Evolutionary conservation across 2,888 invertebrate species (phyloP), one percentile per base, ranked within the genome.

Genomic region (Drosophila yooni): DNA sequence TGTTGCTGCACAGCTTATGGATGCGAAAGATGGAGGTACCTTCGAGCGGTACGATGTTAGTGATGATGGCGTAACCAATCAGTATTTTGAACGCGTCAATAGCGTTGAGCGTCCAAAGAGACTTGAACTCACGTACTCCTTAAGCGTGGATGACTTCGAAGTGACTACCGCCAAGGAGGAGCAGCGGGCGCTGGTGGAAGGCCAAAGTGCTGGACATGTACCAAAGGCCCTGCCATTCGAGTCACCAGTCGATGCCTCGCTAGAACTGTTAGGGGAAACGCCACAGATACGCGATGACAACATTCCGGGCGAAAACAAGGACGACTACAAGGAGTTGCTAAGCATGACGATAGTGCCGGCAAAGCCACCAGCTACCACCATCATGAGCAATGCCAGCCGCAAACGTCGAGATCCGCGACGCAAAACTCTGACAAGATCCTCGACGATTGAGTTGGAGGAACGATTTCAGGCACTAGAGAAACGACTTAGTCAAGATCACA

Each of bases 1-100:
- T 4, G 40, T 27, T 6, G 43, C 21, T 13, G 36, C 21, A 1
- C 40, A 56, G 0, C 74, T 67, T 18, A 60, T 62, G 15, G 76
- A 70, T 1, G 57, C 60, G 15, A 69, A 67, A 1, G 77, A 43
- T 10, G 83, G 78, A 21, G 56, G 33, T 3, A 2, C 29, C 4
- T 53, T 71, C 0, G 81, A 70, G n/a, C 78, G 70, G 1, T 93
- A 85, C 62, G 90, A 91, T 69, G 91, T 93, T 0, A 92, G 82
- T 69, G 92, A 93, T 18, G 90, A 91, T 67, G 93, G 93, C 5
- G 93, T 93, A 1, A 93, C 92, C 3, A 93, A 93, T 81, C 89
- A 93, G 72, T 93, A 93, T 74, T 93, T 93, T 73, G 93, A 93
- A 70, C 85, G 93, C 3, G 89, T 93, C 3, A 93, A 93, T 56